Conservation (phyloP, 2,888 invertebrate species). For the Xiphydria camelus region DNA sequence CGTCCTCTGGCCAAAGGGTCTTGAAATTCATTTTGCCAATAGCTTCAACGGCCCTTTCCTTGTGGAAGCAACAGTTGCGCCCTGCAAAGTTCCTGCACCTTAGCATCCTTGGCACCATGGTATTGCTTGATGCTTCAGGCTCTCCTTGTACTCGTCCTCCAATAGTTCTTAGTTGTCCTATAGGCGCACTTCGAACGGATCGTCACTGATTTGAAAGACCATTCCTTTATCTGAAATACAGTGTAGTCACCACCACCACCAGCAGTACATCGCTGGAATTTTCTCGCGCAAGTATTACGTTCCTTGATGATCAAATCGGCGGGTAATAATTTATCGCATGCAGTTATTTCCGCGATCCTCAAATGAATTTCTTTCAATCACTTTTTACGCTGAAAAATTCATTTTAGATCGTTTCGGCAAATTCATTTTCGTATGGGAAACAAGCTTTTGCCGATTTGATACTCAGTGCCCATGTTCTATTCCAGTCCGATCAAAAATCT, state of each 20-base stretch:
- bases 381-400: slow-evolving; percentile 84
- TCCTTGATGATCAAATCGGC: too few relatives aligned
- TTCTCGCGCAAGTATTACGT: too few relatives aligned
- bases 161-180: slow-evolving; percentile 91
- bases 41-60: slow-evolving; percentile 69
- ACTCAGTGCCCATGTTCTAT: too few relatives aligned
- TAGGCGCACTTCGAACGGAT: slow-evolving; percentile 93
- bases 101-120: slow-evolving; percentile 85
- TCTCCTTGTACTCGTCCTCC: too few relatives aligned
- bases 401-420: too few relatives aligned
- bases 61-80: slow-evolving; percentile 78
- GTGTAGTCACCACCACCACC: too few relatives aligned
- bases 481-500: too few relatives aligned
- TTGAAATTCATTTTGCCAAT: slow-evolving; percentile 81
- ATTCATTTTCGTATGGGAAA: too few relatives aligned
- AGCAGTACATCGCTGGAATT: too few relatives aligned
- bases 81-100: slow-evolving; percentile 77
- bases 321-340: too few relatives aligned
- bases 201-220: slow-evolving; percentile 89
- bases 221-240: slow-evolving; percentile 70
- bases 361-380: slow-evolving; percentile 87
- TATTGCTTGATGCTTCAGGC: slow-evolving; percentile 78
- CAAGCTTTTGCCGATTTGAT: too few relatives aligned
- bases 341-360: slow-evolving; percentile 64
- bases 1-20: slow-evolving; percentile 86